phyloP scores from a whole-genome alignment of 2,888 invertebrate genomes.

The Trichogramma evanescens region DNA sequence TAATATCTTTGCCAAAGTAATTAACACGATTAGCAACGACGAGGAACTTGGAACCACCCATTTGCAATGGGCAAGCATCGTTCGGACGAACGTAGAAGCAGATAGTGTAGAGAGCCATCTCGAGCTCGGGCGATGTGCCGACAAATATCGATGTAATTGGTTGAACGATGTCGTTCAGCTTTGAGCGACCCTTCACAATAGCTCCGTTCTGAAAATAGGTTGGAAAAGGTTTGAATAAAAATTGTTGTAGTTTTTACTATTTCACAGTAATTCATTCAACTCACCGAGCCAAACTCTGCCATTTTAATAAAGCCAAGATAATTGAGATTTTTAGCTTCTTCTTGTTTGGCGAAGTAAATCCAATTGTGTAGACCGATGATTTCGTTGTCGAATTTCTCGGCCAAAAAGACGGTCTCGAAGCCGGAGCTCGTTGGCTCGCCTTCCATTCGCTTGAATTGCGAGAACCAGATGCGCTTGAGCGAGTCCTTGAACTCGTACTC shows the following conservation, averaged over 20 bases:
- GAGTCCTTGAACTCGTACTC: slow-evolving; percentile 60
- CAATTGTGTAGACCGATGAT: slow-evolving; percentile 80
- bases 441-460: slow-evolving; percentile 71
- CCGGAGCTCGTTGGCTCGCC: slow-evolving; percentile 80
- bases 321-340: slow-evolving; percentile 63
- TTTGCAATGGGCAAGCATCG: slow-evolving; percentile 64
- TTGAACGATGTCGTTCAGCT: slow-evolving; percentile 64
- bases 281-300: slow-evolving; percentile 63
- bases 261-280: slow-evolving; percentile 31
- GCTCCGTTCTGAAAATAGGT: slow-evolving; percentile 63
- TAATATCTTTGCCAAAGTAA: slow-evolving; percentile 70
- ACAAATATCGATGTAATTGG: slow-evolving; percentile 74
- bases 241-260: background rate
- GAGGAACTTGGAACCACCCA: slow-evolving; percentile 63
- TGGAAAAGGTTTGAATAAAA: background rate
- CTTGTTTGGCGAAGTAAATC: slow-evolving; percentile 78
- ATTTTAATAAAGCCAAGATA: slow-evolving; percentile 78
- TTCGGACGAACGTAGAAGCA: slow-evolving; percentile 77
- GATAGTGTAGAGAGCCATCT: slow-evolving; percentile 81
- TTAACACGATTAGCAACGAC: slow-evolving; percentile 68
- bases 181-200: slow-evolving; percentile 66
- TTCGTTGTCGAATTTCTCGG: slow-evolving; percentile 67
- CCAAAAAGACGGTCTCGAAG: slow-evolving; percentile 87
- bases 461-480: slow-evolving; percentile 71
- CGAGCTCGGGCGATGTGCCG: slow-evolving; percentile 85